Conservation (phyloP, 2,888 invertebrate species). For the Thera britannica region DNA sequence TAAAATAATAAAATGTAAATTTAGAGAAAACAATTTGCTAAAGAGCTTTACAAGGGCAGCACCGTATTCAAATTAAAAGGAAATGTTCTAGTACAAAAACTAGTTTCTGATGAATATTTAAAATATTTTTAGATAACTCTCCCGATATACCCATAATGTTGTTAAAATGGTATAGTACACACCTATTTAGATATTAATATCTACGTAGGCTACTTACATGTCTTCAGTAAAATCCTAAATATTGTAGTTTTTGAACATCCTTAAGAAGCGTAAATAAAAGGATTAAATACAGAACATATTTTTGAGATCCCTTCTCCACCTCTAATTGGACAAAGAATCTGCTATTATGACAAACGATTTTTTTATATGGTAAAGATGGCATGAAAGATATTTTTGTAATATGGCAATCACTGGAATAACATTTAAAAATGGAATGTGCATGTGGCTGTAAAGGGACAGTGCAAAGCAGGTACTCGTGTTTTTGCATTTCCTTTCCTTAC, state of each 20-base stretch:
- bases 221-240: no score
- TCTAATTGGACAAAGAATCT: conserved; percentile 60
- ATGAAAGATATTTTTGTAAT: conserved; percentile 71
- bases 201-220: no score
- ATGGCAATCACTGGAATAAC: conserved; percentile 67
- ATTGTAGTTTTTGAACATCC: conserved; percentile 32
- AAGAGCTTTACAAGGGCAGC: conserved; percentile 30
- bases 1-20: conserved; percentile 74
- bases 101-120: background rate
- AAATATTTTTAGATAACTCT: background rate
- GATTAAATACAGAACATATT: conserved; percentile 63
- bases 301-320: conserved; percentile 46
- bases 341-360: conserved; percentile 66
- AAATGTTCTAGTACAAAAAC: conserved; percentile 32
- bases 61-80: conserved; percentile 25
- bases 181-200: no score
- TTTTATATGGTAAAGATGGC: conserved; percentile 58
- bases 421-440: conserved; percentile 76
- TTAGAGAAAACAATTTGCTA: conserved; percentile 54
- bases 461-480: conserved; percentile 75
- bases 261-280: conserved; percentile 54
- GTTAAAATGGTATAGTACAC: no score
- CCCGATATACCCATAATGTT: no score
- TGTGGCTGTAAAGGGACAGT: conserved; percentile 80
- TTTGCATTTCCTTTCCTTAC: conserved; percentile 83